Base-by-base conservation (phyloP, 1,140 invertebrate genomes). In the Lucilia sericata region DNA sequence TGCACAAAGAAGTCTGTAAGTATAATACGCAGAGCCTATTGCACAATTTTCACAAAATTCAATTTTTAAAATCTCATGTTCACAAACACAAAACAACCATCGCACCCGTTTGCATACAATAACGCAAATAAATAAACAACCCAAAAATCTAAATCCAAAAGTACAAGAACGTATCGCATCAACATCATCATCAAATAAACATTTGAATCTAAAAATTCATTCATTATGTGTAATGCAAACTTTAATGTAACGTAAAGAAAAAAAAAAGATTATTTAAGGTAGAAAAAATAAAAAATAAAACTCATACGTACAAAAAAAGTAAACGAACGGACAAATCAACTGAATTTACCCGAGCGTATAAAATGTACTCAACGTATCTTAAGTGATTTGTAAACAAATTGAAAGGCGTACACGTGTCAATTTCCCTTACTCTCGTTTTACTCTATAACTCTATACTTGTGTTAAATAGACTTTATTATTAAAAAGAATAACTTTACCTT, bases 351-450 rank as follows among this genome's bases (percentile, higher is more conserved):
- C 55, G 55, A 60, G 55, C 55, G 55, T 60, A n/a, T 60, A 60
- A 60, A 60, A 60, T n/a, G 14, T 60, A 17, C 55, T 60, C 55
- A 60, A 7, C n/a, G 55, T 60, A 60, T 60, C 55, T 60, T 78
- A 78, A 78, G 75, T 78, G 75, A 78, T 78, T 78, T 78, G 75
- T 78, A 78, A 78, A 78, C 75, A 78, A 78, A 78, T 78, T 78
- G 75, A 78, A 78, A 78, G 75, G 75, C 75, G 75, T 78, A 78
- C 75, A 78, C 75, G 75, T 78, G 75, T 78, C 36, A 78, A 78
- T 19, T 34, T n/a, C 9, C 42, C 75, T 36, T 42, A 42, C 42
- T 8, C 42, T 42, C 42, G 3, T 3, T 42, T 0, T 42, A 10
- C 42, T 42, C 42, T 8, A 42, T 42, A 42, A 42, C 5, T 42